phyloP scores from a whole-genome alignment of 2,113 vertebrate species.

The Monopterus albus region DNA sequence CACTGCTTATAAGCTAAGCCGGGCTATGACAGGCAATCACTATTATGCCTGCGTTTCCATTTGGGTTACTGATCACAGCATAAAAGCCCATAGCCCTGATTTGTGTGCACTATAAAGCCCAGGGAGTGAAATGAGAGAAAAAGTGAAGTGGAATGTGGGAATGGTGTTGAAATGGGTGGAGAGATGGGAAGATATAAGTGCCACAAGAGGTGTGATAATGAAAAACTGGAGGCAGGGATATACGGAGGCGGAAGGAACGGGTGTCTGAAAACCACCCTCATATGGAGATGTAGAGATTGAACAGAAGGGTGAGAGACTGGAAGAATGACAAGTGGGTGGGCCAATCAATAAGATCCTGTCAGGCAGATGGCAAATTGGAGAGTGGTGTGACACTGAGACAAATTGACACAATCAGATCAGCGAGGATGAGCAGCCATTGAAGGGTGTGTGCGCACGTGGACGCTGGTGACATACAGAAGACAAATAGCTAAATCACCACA shows the following conservation, averaged over 20 bases:
- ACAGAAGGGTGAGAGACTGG: conserved; percentile 62
- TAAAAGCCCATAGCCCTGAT: conserved; percentile 72
- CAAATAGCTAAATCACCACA: conserved; percentile 55
- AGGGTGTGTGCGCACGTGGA: conserved; percentile 15
- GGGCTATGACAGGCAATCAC: conserved; percentile 76
- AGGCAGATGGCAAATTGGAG: conserved; percentile 80
- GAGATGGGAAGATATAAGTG: conserved; percentile 47
- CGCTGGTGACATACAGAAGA: conserved; percentile 29
- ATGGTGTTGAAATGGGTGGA: conserved; percentile 46
- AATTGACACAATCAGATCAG: conserved; percentile 81
- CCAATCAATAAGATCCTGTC: conserved; percentile 79
- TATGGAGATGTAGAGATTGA: conserved; percentile 70
- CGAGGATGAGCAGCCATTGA: conserved; percentile 64
- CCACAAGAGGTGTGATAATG: conserved; percentile 67
- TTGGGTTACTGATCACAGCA: conserved; percentile 73
- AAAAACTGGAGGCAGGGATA: conserved; percentile 50
- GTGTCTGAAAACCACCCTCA: conserved; percentile 53
- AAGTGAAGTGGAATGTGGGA: conserved; percentile 60
- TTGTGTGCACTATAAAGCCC: conserved; percentile 68
- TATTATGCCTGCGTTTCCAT: conserved; percentile 68
- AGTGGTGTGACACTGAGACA: conserved; percentile 76
- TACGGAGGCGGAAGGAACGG: conserved; percentile 37
- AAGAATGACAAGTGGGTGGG: conserved; percentile 72
- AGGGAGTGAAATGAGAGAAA: conserved; percentile 39
- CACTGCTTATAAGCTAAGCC: conserved; percentile 64